phyloP scores from a whole-genome alignment of 2,888 invertebrate species.

The Chloroclystis v-ata region DNA sequence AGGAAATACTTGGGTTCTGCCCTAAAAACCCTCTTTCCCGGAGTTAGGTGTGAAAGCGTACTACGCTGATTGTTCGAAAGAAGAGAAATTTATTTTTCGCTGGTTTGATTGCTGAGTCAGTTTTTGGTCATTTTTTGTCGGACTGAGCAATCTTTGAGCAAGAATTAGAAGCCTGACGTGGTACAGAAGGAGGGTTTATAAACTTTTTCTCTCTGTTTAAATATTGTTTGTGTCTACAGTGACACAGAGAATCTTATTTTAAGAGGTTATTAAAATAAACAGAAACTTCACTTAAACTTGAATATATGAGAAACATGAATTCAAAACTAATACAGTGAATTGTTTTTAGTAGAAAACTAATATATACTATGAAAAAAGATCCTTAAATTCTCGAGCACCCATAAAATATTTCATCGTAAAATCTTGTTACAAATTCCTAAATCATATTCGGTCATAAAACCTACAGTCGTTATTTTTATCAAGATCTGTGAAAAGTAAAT shows the following conservation, averaged over 20 bases:
- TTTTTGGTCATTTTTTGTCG: too few species aligned
- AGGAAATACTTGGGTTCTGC: conserved; percentile 43
- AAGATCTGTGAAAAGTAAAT: conserved; percentile 29
- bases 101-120: conserved; percentile 1
- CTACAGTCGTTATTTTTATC: conserved; percentile 23
- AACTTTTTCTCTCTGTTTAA: too few species aligned
- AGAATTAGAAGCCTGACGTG: too few species aligned
- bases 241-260: too few species aligned
- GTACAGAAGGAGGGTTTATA: too few species aligned
- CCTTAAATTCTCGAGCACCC: not conserved
- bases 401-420: conserved; percentile 4
- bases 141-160: too few species aligned
- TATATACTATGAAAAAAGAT: not conserved
- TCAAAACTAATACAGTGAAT: too few species aligned
- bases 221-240: too few species aligned
- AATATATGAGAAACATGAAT: too few species aligned
- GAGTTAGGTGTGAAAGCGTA: conserved; percentile 3
- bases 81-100: conserved; percentile 13
- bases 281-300: too few species aligned
- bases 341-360: too few species aligned
- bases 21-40: conserved; percentile 35
- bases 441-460: conserved; percentile 24
- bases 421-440: conserved; percentile 10
- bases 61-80: conserved; percentile 3
- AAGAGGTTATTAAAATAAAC: too few species aligned